These are phyloP conservation scores for Sander lucioperca DNA, from an alignment of 2,113 vertebrate species.

Conservation along the genomic window DNA sequence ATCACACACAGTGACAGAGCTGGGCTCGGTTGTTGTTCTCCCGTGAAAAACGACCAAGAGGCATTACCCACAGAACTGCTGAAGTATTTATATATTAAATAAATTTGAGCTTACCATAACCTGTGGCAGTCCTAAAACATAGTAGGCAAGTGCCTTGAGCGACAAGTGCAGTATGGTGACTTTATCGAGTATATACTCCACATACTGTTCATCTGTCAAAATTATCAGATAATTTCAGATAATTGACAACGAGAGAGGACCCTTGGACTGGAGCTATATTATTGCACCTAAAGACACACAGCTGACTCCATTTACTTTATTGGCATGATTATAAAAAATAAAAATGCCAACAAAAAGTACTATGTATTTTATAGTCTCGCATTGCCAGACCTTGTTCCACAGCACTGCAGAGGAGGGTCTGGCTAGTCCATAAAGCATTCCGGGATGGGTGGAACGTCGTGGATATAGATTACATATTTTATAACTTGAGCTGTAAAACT, in stretches of 20 bases:
- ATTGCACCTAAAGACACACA: background rate
- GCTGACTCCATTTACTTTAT: background rate
- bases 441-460: too few relatives aligned
- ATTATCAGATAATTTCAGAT: background rate
- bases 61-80: conserved; percentile 29
- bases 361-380: too few relatives aligned
- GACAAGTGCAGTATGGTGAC: background rate
- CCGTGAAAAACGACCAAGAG: conserved; percentile 17
- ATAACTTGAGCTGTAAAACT: background rate
- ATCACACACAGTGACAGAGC: conserved; percentile 7
- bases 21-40: background rate
- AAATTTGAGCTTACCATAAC: background rate
- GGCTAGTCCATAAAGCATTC: too few relatives aligned
- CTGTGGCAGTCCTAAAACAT: background rate
- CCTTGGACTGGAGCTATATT: background rate
- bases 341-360: background rate
- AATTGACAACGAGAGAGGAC: conserved; percentile 1
- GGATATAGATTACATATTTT: background rate
- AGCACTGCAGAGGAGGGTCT: too few relatives aligned
- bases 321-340: too few relatives aligned
- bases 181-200: background rate
- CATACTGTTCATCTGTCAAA: background rate
- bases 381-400: too few relatives aligned
- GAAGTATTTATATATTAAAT: conserved; percentile 5
- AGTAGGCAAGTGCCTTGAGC: background rate